Percentiles rank a stretch among this genome's conserved stretches.
Evolutionary conservation across 2,113 vertebrate genomes (phyloP).

Genomic region (Chunga burmeisteri): DNA sequence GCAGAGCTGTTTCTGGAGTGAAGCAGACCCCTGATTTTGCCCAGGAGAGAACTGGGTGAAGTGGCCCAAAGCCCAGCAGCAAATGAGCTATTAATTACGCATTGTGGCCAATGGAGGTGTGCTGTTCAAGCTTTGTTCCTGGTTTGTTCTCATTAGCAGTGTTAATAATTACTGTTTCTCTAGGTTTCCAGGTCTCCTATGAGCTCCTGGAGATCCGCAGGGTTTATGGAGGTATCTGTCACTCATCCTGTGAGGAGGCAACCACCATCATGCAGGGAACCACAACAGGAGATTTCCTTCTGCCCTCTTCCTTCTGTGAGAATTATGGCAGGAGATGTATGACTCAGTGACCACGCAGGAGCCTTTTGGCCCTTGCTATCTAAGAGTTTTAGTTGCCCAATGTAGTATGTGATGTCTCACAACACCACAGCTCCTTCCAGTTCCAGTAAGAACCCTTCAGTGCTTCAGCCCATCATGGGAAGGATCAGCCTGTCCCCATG

Average conservation of each 20-base stretch:
- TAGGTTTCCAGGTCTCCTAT: not conserved
- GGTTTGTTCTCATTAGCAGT: not conserved
- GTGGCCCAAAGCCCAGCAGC: not conserved
- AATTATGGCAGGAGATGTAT: not conserved
- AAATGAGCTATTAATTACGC: not conserved
- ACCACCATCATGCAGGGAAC: not conserved
- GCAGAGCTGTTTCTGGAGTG: not conserved
- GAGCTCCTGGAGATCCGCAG: not conserved
- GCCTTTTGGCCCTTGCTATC: not conserved
- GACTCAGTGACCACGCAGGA: not conserved
- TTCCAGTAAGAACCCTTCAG: not conserved
- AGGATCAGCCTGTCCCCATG: not conserved
- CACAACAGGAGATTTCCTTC: not conserved
- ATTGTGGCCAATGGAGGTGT: not conserved
- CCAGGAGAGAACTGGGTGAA: not conserved
- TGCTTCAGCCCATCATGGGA: not conserved
- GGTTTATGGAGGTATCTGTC: not conserved
- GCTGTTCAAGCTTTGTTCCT: not conserved
- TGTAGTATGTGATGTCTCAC: not conserved
- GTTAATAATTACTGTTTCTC: not conserved
- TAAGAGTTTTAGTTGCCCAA: not conserved
- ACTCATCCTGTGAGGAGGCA: not conserved
- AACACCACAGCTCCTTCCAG: not conserved
- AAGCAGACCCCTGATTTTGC: not conserved
- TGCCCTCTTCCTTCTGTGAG: not conserved